Base-by-base conservation (phyloP, 2,113 vertebrate species). In the Chaetura pelagica region DNA sequence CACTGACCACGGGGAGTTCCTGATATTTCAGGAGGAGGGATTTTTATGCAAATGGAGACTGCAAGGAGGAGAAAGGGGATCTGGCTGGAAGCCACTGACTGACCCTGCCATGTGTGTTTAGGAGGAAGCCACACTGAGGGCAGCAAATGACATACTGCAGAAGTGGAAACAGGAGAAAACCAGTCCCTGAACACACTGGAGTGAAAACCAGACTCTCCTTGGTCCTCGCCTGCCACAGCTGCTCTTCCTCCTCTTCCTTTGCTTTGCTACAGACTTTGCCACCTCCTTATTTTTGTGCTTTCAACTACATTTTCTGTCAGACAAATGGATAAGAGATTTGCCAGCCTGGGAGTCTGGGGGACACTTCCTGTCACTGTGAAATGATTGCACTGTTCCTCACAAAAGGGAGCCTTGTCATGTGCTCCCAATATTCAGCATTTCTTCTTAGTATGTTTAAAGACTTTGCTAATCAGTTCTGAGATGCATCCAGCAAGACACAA, bases 101-200 rank as follows among this genome's bases (percentile, higher is more conserved):
- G 7, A 52, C 76, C 21, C 20, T 51, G 6, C 4, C 79, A 32
- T 73, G 32, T 84, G 64, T 84, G 9, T 84, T 96, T 96, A 99
- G 99, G 98, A 99, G 85, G 98, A 99, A 46, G 94, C 98, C 10
- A 99, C 99, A 0, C 96, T 99, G 86, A 97, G 98, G n/a, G 98
- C 99, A 71, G 99, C 99, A 71, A 98, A 97, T 18, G 86, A 98
- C 35, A 99, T 99, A 83, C 26, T 99, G 84, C 98, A 94, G 78
- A 97, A 98, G 62, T 99, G 99, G 99, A 98, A 96, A 58, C 63
- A 2, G 81, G 87, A 74, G 84, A 98, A 90, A 91, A 54, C 7
- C 11, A 38, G 79, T 74, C 51, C 29, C 24, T 91, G 61, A 97
- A 63, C 42, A 24, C 91, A n/a, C 22, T 15, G 30, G 6, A 34